Percentiles rank a stretch among this genome's conserved stretches.
Evolutionary conservation across 2,797 vertebrate species (phyloP).

Genomic region (Aphelocoma californica): DNA sequence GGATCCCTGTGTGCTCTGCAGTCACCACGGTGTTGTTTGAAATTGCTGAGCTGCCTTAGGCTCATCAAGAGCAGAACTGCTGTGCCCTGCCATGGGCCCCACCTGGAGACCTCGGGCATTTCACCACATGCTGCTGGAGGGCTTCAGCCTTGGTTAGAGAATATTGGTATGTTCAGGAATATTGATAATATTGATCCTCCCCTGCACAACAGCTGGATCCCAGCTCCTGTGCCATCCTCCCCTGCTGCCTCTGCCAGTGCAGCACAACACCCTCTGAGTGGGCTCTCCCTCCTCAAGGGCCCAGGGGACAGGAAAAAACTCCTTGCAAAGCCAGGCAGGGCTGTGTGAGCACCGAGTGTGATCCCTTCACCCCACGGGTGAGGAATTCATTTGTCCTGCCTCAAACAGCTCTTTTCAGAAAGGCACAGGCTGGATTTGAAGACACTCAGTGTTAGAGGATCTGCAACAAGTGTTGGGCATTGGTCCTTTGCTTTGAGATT

Average conservation of each 20-base stretch:
- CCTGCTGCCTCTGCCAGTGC: neutral
- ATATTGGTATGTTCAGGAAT: neutral
- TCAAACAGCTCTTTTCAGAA: neutral
- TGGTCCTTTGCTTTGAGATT: neutral
- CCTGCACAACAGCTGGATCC: neutral
- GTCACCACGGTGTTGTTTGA: neutral
- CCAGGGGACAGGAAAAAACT: neutral
- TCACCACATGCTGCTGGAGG: neutral
- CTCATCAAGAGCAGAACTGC: fast-evolving
- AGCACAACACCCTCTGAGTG: neutral
- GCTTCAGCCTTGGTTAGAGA: neutral
- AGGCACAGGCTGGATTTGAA: neutral
- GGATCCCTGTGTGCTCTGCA: neutral
- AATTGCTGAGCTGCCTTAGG: neutral
- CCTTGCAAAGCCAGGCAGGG: neutral
- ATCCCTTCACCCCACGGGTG: neutral
- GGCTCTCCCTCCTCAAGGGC: neutral
- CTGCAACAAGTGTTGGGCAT: neutral
- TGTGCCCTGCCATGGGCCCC: neutral
- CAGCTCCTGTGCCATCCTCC: neutral
- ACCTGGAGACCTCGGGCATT: neutral
- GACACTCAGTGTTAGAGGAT: neutral
- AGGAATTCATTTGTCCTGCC: neutral
- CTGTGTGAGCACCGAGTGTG: neutral
- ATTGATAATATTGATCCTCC: neutral